phyloP scores from a whole-genome alignment of 2,113 vertebrate genomes.

The Chroicocephalus ridibundus region DNA sequence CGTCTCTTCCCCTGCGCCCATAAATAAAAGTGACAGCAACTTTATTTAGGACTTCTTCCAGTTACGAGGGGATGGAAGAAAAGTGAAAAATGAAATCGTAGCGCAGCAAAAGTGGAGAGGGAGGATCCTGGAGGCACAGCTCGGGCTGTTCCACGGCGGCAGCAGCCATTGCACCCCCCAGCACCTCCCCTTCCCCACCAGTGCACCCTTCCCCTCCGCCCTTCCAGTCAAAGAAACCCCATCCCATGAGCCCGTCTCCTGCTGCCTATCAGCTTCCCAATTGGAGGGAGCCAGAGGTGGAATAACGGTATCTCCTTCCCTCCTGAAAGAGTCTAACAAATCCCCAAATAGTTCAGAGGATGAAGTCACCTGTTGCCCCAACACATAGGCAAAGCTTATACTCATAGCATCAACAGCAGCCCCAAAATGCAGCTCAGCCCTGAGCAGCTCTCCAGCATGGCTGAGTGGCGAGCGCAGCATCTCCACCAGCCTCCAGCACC shows the following conservation, averaged over 20 bases:
- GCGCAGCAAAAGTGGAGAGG: neutral
- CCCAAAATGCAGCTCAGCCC: neutral
- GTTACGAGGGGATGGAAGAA: constrained; percentile 10
- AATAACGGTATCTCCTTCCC: neutral
- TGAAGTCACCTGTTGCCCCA: neutral
- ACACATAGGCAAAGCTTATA: accelerated
- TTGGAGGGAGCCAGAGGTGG: neutral
- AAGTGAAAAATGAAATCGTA: constrained; percentile 31
- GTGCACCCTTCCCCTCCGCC: neutral
- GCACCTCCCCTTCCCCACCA: neutral
- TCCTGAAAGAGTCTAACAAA: neutral
- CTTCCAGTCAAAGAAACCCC: neutral
- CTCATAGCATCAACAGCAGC: neutral
- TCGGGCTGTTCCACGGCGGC: neutral
- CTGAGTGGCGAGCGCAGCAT: neutral
- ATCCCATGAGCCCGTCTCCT: neutral
- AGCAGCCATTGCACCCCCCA: neutral
- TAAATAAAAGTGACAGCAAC: constrained; percentile 58
- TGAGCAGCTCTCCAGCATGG: neutral
- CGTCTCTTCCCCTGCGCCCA: neutral
- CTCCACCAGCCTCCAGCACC: neutral
- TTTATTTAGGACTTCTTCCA: constrained; percentile 65
- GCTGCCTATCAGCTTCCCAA: neutral
- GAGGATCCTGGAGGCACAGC: neutral
- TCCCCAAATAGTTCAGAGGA: neutral